Evolutionary conservation across 2,888 invertebrate genomes (phyloP), one percentile per base, ranked within the genome.

Genomic region (Pasiphila rectangulata): DNA sequence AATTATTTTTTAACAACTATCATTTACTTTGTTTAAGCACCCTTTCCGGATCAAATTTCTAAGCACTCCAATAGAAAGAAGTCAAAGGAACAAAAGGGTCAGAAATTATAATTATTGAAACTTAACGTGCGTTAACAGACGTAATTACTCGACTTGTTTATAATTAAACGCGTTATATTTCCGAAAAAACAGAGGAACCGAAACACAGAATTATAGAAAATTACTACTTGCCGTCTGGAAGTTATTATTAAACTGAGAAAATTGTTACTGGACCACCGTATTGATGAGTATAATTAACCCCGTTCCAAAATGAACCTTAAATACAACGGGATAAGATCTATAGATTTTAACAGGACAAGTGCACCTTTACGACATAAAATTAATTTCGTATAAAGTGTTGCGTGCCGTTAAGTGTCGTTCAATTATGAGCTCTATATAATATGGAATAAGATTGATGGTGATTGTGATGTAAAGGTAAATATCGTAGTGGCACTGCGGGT

Each of bases 91-190:
- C 63, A 69, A 63, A 64, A 64, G 62, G 61, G 52, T 46, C 43
- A 56, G 60, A 61, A 72, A 72, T 72, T 70, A 61, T 61, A 56
- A 65, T 75, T 76, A 77, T 79, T 75, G 72, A 74, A 71, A 69
- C 61, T 69, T 70, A 69, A 70, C 63, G 68, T 64, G 69, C 69
- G 66, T 69, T 72, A 72, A 72, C 67, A 65, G 64, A 61, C 45
- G 55, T 69, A 75, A 78, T 76, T 72, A 72, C 64, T 57, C 43
- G 49, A 67, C 69, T 70, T 69, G 71, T 60, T 64, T 67, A 62
- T 74, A 74, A 80, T 82, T 78, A 79, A 74, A 75, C 67, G 73
- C 67, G 73, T 71, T 67, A 65, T 69, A 69, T 68, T 71, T 63
- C 69, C 65, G 64, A 46, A 51, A 56, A 52, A 56, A 54, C 42